These are phyloP conservation scores for Notodonta ziczac DNA, from an alignment of 2,888 invertebrate genomes.

Conservation along the genomic window DNA sequence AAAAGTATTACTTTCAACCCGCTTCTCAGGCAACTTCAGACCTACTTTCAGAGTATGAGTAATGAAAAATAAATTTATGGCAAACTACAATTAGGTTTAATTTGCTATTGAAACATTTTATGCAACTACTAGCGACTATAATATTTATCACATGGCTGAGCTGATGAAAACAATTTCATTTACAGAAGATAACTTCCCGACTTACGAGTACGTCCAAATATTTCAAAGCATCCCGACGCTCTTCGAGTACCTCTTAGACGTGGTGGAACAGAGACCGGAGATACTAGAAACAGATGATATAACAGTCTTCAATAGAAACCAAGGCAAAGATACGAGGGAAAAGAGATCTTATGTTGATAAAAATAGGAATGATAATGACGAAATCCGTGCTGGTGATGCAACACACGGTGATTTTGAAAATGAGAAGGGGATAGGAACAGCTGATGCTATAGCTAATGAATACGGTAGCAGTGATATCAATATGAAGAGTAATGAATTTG, in stretches of 20 bases:
- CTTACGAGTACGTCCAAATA: slow-evolving; percentile 50
- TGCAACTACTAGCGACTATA: too few relatives aligned
- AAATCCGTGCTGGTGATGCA: background rate
- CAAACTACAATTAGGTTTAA: too few relatives aligned
- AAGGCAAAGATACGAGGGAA: background rate
- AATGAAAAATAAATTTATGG: too few relatives aligned
- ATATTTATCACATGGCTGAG: too few relatives aligned
- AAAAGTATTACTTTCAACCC: too few relatives aligned
- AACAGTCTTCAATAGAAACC: slow-evolving; percentile 38
- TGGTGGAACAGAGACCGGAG: slow-evolving; percentile 56
- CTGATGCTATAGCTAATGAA: background rate
- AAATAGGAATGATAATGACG: background rate
- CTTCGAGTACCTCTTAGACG: slow-evolving; percentile 56
- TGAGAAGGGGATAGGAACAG: background rate
- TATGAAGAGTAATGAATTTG: slow-evolving; percentile 7
- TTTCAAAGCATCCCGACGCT: slow-evolving; percentile 58
- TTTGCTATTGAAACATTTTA: too few relatives aligned
- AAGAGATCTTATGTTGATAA: background rate
- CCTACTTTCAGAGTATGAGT: too few relatives aligned
- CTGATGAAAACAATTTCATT: background rate
- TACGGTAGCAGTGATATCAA: slow-evolving; percentile 23
- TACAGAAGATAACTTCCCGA: slow-evolving; percentile 10
- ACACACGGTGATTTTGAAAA: slow-evolving; percentile 13
- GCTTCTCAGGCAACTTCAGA: too few relatives aligned
- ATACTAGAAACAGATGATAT: slow-evolving; percentile 57